Percentiles rank a stretch among this genome's conserved stretches.
These are phyloP conservation scores for Mustela erminea DNA, from an alignment of 2,797 vertebrate species.

Conservation along the genomic window DNA sequence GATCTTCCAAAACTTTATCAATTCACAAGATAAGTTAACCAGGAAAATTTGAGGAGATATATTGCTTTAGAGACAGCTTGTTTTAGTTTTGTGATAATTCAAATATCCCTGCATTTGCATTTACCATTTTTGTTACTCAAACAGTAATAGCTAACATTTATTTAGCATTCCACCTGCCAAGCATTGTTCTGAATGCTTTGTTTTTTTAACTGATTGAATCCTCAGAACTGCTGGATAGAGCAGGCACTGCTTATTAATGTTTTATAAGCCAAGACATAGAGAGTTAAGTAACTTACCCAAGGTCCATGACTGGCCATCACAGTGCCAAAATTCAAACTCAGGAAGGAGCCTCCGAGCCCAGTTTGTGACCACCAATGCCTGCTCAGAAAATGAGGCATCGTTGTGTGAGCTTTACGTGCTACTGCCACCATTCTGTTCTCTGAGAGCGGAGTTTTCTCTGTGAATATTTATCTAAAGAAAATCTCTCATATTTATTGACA, in stretches of 20 bases:
- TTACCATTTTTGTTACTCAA: neutral
- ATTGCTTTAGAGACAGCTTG: neutral
- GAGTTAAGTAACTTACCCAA: neutral
- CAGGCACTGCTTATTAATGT: neutral
- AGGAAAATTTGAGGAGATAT: neutral
- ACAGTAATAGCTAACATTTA: neutral
- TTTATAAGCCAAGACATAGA: neutral
- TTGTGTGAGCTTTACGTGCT: neutral
- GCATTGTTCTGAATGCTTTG: neutral
- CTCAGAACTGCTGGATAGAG: neutral
- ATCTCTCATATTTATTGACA: neutral
- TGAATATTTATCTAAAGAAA: neutral
- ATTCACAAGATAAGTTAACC: constrained; percentile 32
- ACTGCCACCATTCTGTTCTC: neutral
- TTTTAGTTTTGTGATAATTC: neutral
- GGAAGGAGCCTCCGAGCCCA: neutral
- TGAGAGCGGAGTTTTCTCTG: neutral
- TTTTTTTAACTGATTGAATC: constrained; percentile 35
- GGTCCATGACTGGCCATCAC: neutral
- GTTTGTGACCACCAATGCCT: neutral
- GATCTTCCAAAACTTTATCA: neutral
- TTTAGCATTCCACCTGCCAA: neutral
- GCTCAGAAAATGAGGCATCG: neutral
- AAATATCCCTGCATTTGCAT: neutral
- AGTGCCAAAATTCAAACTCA: neutral